These are phyloP conservation scores for Nebria ingens DNA, from an alignment of 1,140 invertebrate species.

Conservation along the genomic window DNA sequence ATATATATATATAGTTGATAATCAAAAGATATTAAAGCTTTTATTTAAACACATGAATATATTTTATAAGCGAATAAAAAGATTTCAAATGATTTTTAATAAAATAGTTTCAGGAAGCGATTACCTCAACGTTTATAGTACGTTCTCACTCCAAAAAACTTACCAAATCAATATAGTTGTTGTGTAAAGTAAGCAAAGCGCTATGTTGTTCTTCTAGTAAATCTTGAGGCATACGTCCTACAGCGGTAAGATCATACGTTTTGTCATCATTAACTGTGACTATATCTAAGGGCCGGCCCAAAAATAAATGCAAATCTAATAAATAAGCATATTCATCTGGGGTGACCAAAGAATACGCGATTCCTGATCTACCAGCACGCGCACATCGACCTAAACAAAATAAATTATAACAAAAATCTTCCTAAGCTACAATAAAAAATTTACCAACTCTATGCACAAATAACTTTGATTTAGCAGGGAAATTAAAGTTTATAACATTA, in stretches of 20 bases:
- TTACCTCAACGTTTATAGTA: too few relatives aligned
- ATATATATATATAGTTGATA: too few relatives aligned
- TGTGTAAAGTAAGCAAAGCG: slow-evolving; percentile 66
- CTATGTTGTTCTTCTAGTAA: slow-evolving; percentile 75
- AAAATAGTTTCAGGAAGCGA: too few relatives aligned
- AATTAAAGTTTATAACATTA: slow-evolving; percentile 96
- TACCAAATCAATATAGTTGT: slow-evolving; percentile 63
- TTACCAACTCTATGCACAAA: slow-evolving; percentile 97
- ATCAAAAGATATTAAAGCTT: too few relatives aligned
- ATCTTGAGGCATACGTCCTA: slow-evolving; percentile 72
- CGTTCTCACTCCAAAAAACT: too few relatives aligned
- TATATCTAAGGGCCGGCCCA: slow-evolving; percentile 63
- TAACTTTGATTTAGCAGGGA: slow-evolving; percentile 92
- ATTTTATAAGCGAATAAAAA: too few relatives aligned
- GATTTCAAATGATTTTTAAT: too few relatives aligned
- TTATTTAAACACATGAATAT: too few relatives aligned
- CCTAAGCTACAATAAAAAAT: slow-evolving; percentile 28
- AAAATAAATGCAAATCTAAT: slow-evolving; percentile 88
- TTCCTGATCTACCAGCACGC: slow-evolving; percentile 81
- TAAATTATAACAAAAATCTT: slow-evolving; percentile 3
- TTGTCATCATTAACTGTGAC: slow-evolving; percentile 38
- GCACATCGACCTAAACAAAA: slow-evolving; percentile 76
- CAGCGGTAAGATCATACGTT: slow-evolving; percentile 34
- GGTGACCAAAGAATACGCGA: slow-evolving; percentile 78
- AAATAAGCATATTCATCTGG: slow-evolving; percentile 88